Evolutionary conservation across 2,113 vertebrate genomes (phyloP), one percentile per base, ranked within the genome.

Genomic region (Hyperoodon ampullatus): DNA sequence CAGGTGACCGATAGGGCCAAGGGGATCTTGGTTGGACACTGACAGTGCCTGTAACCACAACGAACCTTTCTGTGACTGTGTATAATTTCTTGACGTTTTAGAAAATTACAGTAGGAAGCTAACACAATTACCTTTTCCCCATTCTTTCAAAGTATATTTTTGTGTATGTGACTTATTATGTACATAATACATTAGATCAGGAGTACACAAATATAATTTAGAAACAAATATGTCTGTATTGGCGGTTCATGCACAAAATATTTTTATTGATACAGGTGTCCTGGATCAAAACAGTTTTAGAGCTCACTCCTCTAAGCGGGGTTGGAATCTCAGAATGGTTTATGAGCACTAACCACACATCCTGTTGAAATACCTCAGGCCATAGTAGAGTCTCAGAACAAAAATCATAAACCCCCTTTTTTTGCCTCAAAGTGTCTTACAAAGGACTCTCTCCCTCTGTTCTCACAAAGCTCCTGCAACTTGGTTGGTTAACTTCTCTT

Each of bases 311-410:
- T 95, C 28, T 94, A 86, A 90, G 91, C 6, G 13, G 11, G 24
- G 26, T 28, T 90, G 68, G 81, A 88, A 87, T 93, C 75, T 87
- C 87, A 77, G 53, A 88, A 91, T 70, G 61, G 75, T 60, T 88
- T 93, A 47, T 28, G 35, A 89, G 21, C 70, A 83, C 50, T 30
- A 70, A 70, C 50, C 61, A 72, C 50, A 94, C 81, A 87, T 72
- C 24, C 30, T 90, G 7, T 83, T 66, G 87, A 89, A 95, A 85
- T 50, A 75, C 23, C n/a, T 1, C 71, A 91, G 60, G 24, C 77
- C 65, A 85, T 16, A 92, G 39, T 33, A 93, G 19, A 93, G 33
- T 88, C 23, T 82, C 10, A 44, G 44, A 65, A 70, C 83, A 88
- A 93, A 93, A 70, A 70, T 42, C 8, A 58, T 80, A 97, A 75